Conservation (phyloP, 1,140 invertebrate genomes). For the Cotesia typhae region DNA sequence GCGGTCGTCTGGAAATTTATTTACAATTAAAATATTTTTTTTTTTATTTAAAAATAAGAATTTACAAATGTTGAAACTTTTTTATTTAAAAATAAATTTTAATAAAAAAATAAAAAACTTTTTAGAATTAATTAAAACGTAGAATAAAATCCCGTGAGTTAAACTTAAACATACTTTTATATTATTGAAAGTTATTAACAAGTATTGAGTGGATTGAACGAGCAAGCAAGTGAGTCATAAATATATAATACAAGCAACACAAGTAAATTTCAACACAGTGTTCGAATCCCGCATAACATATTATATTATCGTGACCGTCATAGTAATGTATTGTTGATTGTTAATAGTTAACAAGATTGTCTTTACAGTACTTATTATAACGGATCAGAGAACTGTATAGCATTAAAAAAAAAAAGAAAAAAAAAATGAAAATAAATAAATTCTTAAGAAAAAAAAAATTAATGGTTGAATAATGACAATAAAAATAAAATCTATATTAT, state of each 20-base stretch:
- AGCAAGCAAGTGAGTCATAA: neutral
- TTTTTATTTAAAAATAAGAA: too few relatives aligned
- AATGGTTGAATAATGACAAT: neutral
- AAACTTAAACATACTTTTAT: too few relatives aligned
- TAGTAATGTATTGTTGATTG: conserved; percentile 21
- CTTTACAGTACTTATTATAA: conserved; percentile 4
- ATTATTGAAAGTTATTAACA: neutral
- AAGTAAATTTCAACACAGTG: neutral
- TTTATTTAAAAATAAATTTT: too few relatives aligned
- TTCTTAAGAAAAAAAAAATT: neutral
- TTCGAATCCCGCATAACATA: conserved; percentile 1
- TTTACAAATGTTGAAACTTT: too few relatives aligned
- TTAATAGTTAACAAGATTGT: conserved; percentile 26
- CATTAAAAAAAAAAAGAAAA: neutral
- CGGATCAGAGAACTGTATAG: neutral
- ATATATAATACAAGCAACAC: neutral
- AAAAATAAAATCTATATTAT: neutral
- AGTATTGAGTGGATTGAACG: neutral
- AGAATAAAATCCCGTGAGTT: neutral
- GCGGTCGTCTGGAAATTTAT: conserved; percentile 43
- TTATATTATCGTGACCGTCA: conserved; percentile 11
- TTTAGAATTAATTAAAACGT: too few relatives aligned
- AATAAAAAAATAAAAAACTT: too few relatives aligned
- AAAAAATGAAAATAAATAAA: neutral
- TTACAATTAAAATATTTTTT: neutral